Evolutionary conservation across 2,113 vertebrate genomes (phyloP).

Genomic region (Callorhinus ursinus): DNA sequence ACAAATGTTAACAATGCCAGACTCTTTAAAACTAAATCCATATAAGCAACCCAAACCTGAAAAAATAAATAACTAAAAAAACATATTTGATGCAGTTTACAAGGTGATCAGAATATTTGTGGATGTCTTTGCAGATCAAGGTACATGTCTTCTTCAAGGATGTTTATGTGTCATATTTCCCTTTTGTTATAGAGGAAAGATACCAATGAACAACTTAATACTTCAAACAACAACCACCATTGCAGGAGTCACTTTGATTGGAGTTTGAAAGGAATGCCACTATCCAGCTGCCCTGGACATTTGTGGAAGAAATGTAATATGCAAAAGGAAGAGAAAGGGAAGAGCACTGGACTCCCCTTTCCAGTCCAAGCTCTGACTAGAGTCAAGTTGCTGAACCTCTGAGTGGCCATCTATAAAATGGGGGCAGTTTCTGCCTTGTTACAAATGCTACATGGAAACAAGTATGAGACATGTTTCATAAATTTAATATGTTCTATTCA

Average conservation of each 20-base stretch:
- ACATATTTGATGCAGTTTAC: not conserved
- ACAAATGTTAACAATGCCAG: not conserved
- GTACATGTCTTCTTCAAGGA: not conserved
- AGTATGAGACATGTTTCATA: not conserved
- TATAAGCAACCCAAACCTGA: not conserved
- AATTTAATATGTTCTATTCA: not conserved
- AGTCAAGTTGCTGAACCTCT: not conserved
- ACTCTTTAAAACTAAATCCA: not conserved
- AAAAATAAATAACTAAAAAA: not conserved
- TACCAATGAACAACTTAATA: constrained; percentile 28
- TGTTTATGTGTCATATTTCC: not conserved
- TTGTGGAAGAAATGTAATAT: not conserved
- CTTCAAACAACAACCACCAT: not conserved
- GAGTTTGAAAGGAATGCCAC: constrained; percentile 24
- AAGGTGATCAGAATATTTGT: constrained; percentile 18
- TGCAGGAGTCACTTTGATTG: not conserved
- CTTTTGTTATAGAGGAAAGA: constrained; percentile 38
- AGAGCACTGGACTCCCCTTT: not conserved
- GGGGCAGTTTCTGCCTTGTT: not conserved
- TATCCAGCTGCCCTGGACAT: not conserved
- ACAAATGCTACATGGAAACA: not conserved
- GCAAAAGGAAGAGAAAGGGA: not conserved
- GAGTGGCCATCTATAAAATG: not conserved
- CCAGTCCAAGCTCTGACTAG: not conserved
- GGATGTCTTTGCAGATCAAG: constrained; percentile 37